Base-by-base conservation (phyloP, 2,113 vertebrate genomes). In the Spheniscus mendiculus region DNA sequence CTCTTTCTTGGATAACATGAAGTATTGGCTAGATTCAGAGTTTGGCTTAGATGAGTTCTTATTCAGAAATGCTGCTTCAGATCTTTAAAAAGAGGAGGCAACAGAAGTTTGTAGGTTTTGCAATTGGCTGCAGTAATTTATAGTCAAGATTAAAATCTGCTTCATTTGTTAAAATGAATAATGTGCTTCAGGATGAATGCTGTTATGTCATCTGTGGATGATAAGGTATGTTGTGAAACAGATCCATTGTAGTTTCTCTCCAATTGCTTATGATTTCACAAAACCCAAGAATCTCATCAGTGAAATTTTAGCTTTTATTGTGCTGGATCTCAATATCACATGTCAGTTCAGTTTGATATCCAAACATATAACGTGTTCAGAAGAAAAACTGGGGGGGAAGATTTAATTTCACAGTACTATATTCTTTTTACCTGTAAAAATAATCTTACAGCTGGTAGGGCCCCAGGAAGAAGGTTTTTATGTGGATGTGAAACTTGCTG, bases 331-430 rank as follows among this genome's bases (percentile, higher is more conserved):
- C 27, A 30, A 0, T 71, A 20, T 38, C 36, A 62, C 8, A n/a
- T n/a, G 42, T 45, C 38, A 44, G 5, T 67, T 69, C 67, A 61
- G 40, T 47, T 22, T 72, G 47, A 56, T 71, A 22, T 21, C 40
- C 29, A 47, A 67, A 56, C 4, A 38, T 67, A 6, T 6, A 52
- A 40, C 1, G 1, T 73, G 26, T 2, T 1, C 2, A 29, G 42
- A 82, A 62, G 42, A 53, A 71, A 81, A 87, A 40, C 26, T 20
- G 15, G 2, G 5, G 2, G 15, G 16, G 6, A 32, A 42, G 17
- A 36, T 56, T 14, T 62, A 12, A 38, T 83, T 81, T 42, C 6
- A 32, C 23, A 55, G 5, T 52, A 36, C 27, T 52, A 1, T 55
- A 17, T 59, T 73, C 10, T 50, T 50, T 53, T 53, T 63, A 42